Conservation (phyloP, 2,797 vertebrate species). For the Acipenser transmontanus region DNA sequence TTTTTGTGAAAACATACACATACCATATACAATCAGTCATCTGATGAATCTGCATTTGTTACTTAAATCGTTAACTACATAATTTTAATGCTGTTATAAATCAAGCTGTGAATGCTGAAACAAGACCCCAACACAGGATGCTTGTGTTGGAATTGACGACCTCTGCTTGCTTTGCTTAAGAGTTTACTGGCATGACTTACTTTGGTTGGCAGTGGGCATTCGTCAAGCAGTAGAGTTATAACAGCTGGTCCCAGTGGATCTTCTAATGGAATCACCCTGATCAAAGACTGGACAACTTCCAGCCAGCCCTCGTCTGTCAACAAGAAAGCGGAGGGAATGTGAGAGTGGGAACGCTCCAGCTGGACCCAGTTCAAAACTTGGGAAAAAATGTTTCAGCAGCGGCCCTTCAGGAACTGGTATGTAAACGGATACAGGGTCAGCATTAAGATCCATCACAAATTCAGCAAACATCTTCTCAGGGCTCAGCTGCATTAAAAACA, state of each 20-base stretch:
- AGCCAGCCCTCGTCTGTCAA: slow-evolving; percentile 91
- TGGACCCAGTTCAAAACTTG: slow-evolving; percentile 13
- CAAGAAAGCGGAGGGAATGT: slow-evolving; percentile 17
- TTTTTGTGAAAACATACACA: no score
- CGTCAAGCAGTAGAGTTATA: slow-evolving; percentile 91
- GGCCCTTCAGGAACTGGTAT: not conserved
- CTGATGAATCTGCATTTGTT: no score
- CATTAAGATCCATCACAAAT: slow-evolving; percentile 39
- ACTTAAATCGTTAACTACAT: no score
- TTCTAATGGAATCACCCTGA: slow-evolving; percentile 95
- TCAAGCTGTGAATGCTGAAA: no score
- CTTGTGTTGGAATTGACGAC: not conserved
- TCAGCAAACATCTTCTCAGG: slow-evolving; percentile 14
- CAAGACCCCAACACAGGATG: not conserved
- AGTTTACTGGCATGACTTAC: slow-evolving; percentile 55
- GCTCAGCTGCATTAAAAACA: slow-evolving; percentile 15
- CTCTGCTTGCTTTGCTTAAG: not conserved
- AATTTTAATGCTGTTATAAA: not conserved
- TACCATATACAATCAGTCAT: no score
- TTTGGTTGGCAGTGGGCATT: slow-evolving; percentile 96
- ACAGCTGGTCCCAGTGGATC: slow-evolving; percentile 96
- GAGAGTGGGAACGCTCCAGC: not conserved
- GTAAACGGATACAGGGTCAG: slow-evolving; percentile 20
- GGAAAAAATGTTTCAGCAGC: no score
- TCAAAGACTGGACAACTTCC: slow-evolving; percentile 95